Evolutionary conservation across 2,797 vertebrate genomes (phyloP).

Genomic region (Molothrus aeneus): DNA sequence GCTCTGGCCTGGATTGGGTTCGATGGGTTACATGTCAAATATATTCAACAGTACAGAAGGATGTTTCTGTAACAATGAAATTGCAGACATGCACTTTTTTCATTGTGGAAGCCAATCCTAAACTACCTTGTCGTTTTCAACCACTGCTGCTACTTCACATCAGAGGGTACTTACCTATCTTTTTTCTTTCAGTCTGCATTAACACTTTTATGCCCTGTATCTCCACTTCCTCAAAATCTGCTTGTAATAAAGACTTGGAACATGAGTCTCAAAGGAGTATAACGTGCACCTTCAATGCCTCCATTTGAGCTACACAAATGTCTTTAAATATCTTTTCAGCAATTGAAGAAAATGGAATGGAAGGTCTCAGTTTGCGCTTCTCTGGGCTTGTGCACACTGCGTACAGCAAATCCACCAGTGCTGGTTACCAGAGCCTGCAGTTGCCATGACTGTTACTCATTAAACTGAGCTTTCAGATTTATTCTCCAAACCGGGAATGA

Average conservation of each 20-base stretch:
- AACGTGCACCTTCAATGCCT: not conserved
- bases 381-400: not conserved
- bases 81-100: not conserved
- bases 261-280: not conserved
- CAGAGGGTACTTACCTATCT: not conserved
- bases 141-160: not conserved
- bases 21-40: not conserved
- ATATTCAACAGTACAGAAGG: not conserved
- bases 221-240: not conserved
- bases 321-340: not conserved
- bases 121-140: not conserved
- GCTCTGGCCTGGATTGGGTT: not conserved
- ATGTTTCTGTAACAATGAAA: not conserved
- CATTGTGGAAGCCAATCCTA: not conserved
- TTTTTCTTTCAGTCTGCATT: not conserved
- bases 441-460: not conserved
- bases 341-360: not conserved
- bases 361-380: not conserved
- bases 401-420: not conserved
- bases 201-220: not conserved
- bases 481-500: not conserved
- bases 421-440: not conserved
- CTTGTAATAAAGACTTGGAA: not conserved
- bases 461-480: not conserved
- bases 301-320: not conserved